Percentiles rank a stretch among this genome's conserved stretches.
Conservation (phyloP, 1,140 invertebrate genomes). For the Ceratitis capitata region DNA sequence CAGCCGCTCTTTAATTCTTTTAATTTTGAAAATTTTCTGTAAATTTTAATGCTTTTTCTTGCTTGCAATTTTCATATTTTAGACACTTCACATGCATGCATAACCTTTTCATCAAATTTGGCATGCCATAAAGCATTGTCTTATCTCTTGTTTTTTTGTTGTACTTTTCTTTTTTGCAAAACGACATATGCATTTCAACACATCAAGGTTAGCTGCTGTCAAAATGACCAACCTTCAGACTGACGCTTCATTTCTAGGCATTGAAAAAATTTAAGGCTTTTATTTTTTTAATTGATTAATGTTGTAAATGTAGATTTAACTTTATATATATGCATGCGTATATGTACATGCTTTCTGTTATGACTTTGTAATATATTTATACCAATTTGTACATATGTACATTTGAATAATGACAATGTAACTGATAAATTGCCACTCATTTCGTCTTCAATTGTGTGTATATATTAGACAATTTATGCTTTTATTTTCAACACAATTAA, state of each 20-base stretch:
- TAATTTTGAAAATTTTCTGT: no score
- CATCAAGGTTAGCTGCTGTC: slow-evolving; percentile 13
- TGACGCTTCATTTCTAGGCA: neutral
- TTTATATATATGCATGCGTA: neutral
- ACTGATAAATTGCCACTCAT: neutral
- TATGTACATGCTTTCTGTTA: neutral
- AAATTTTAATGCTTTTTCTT: no score
- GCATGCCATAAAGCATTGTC: no score
- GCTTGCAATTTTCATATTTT: no score
- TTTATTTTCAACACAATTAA: neutral
- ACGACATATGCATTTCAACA: slow-evolving; percentile 5
- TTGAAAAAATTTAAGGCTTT: neutral
- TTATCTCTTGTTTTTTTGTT: no score
- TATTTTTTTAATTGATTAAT: neutral
- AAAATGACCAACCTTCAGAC: neutral
- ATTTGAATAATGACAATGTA: neutral
- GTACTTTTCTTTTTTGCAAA: no score
- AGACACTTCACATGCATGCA: no score
- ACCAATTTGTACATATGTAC: neutral
- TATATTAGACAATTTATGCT: neutral
- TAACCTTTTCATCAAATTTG: no score
- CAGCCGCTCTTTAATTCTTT: no score
- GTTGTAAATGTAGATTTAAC: neutral
- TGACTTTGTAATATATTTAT: neutral
- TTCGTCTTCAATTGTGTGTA: neutral